These are phyloP conservation scores for Corvus hawaiiensis DNA, from an alignment of 2,113 vertebrate genomes.

Conservation along the genomic window DNA sequence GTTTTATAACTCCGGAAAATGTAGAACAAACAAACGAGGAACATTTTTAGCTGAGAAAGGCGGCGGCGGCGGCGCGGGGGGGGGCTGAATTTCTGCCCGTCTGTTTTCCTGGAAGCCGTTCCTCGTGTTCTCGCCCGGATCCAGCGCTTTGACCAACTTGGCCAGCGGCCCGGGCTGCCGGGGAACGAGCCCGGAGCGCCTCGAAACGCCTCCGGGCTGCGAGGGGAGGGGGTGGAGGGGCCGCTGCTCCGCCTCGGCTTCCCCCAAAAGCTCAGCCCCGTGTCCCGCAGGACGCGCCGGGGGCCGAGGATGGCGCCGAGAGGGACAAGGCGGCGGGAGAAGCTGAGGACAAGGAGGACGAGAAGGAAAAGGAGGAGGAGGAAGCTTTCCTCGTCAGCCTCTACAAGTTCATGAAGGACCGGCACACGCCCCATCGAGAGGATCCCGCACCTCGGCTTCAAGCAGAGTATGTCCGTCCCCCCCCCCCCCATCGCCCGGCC, in stretches of 20 bases:
- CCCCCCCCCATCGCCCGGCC: accelerated
- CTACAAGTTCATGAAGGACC: constrained; percentile 91
- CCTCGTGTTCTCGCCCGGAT: not conserved
- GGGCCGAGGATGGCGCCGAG: not conserved
- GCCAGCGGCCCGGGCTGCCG: not conserved
- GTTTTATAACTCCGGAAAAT: constrained; percentile 64
- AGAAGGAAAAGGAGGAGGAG: constrained; percentile 79
- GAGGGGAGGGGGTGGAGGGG: not conserved
- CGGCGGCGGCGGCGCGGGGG: not conserved
- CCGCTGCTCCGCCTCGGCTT: not conserved
- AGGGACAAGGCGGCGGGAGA: not conserved
- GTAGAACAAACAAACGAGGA: constrained; percentile 54
- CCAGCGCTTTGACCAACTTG: constrained; percentile 45
- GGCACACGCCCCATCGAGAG: constrained; percentile 89
- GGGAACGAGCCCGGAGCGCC: not conserved
- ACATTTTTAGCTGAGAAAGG: constrained; percentile 8
- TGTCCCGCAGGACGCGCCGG: not conserved
- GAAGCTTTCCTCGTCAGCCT: constrained; percentile 84
- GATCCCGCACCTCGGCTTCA: constrained; percentile 95
- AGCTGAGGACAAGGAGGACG: not conserved
- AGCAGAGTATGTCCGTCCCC: constrained; percentile 86
- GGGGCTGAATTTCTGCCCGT: not conserved
- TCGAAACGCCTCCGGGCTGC: not conserved
- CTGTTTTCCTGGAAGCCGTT: constrained; percentile 58
- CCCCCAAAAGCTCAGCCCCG: not conserved